phyloP scores from a whole-genome alignment of 2,113 vertebrate species.

The Xerus inauris region DNA sequence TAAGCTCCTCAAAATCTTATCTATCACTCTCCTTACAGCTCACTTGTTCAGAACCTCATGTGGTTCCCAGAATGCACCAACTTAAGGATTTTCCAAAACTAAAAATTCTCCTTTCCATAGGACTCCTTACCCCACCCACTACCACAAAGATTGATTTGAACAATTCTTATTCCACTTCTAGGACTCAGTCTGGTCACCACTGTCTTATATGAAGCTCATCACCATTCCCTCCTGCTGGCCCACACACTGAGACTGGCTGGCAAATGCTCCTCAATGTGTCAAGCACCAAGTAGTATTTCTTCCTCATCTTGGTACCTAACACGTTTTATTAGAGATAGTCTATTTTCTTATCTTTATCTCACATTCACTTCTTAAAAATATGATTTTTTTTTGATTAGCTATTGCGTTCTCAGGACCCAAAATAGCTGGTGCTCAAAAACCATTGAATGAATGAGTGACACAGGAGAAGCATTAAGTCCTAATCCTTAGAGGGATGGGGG shows the following conservation, averaged over 20 bases:
- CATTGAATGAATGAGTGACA: background rate
- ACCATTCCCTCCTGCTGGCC: background rate
- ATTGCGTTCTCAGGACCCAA: background rate
- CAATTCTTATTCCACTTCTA: background rate
- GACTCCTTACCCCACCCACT: no score
- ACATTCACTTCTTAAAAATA: background rate
- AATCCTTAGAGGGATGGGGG: background rate
- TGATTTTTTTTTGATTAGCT: background rate
- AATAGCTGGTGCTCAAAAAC: conserved; percentile 7
- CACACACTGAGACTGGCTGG: background rate
- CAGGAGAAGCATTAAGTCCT: background rate
- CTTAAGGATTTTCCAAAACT: background rate
- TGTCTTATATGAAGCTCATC: background rate
- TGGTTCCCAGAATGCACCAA: background rate
- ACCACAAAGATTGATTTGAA: background rate
- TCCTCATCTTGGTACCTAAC: background rate
- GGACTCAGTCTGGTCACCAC: background rate
- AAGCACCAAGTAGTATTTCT: background rate
- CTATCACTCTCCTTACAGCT: background rate
- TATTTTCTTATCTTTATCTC: background rate
- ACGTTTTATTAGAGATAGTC: background rate
- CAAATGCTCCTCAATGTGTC: no score
- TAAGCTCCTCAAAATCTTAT: background rate
- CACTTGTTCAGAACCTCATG: background rate
- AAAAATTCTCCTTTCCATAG: background rate